A percentile compares a stretch with the other conserved stretches of the same genome.
phyloP scores from a whole-genome alignment of 1,140 invertebrate genomes.

The Acromyrmex echinatior region DNA sequence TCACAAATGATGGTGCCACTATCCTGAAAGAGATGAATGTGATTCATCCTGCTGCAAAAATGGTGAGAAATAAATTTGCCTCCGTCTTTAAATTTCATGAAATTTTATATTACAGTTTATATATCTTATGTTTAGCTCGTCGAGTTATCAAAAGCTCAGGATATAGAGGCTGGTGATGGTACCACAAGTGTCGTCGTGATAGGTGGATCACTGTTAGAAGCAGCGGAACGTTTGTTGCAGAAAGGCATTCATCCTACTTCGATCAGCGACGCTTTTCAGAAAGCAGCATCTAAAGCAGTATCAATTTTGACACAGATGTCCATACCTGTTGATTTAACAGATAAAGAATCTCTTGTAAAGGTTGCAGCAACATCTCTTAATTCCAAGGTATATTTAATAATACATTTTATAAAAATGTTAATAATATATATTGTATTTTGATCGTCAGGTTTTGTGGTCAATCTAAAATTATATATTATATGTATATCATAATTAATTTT shows the following conservation, averaged over 20 bases:
- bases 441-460: not conserved
- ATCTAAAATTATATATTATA: not conserved
- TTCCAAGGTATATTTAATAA: constrained; percentile 92
- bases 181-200: constrained; percentile 99
- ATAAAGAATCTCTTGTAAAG: constrained; percentile 96
- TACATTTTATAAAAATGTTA: not conserved
- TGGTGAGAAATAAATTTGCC: constrained; percentile 89
- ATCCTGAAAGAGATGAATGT: constrained; percentile 99
- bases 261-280: constrained; percentile 98
- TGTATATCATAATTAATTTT: constrained; percentile 9
- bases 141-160: constrained; percentile 99
- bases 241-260: constrained; percentile 99
- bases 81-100: constrained; percentile 34
- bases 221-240: constrained; percentile 95
- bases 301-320: constrained; percentile 96
- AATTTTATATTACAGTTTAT: constrained; percentile 36
- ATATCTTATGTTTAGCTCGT: constrained; percentile 91
- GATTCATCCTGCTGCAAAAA: constrained; percentile 99
- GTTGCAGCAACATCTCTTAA: constrained; percentile 99
- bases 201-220: constrained; percentile 97
- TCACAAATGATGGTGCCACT: constrained; percentile 99
- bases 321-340: constrained; percentile 94
- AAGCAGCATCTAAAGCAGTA: constrained; percentile 94
- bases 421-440: not conserved
- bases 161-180: constrained; percentile 99